These are phyloP conservation scores for Cydia splendana DNA, from an alignment of 1,140 invertebrate species.

Conservation along the genomic window DNA sequence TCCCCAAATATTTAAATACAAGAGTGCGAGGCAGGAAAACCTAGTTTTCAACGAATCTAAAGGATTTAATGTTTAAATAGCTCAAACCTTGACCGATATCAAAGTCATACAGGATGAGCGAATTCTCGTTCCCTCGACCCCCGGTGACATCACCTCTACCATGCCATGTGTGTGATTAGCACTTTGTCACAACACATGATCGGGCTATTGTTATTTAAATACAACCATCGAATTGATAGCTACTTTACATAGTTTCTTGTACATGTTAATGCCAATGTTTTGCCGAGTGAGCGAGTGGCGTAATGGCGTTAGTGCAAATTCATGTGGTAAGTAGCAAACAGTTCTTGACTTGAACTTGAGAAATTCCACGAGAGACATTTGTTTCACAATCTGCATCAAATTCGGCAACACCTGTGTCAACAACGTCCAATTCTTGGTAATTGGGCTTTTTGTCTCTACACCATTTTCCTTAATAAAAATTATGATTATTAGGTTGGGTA, in stretches of 20 bases:
- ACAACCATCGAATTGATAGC: slow-evolving; percentile 6
- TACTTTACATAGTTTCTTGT: slow-evolving; percentile 16
- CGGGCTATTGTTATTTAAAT: slow-evolving; percentile 22
- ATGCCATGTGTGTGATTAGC: slow-evolving; percentile 11
- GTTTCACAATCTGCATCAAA: slow-evolving; percentile 6
- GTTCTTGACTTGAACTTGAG: background rate
- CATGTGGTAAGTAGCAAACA: background rate
- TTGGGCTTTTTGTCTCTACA: background rate
- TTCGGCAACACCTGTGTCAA: background rate
- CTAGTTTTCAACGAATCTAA: background rate
- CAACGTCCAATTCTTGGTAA: background rate
- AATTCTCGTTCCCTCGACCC: slow-evolving; percentile 36
- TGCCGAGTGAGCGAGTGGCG: background rate
- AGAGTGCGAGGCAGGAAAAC: background rate
- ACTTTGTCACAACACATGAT: slow-evolving; percentile 15
- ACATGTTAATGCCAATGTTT: slow-evolving; percentile 4
- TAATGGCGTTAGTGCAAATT: background rate
- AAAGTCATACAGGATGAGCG: slow-evolving; percentile 36
- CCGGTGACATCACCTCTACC: slow-evolving; percentile 6
- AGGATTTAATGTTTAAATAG: background rate
- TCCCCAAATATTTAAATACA: no score
- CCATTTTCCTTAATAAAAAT: background rate
- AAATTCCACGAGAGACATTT: background rate
- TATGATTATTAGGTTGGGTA: no score
- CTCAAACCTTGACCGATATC: background rate